Conservation (phyloP, 2,113 vertebrate genomes). For the Philantomba maxwellii region DNA sequence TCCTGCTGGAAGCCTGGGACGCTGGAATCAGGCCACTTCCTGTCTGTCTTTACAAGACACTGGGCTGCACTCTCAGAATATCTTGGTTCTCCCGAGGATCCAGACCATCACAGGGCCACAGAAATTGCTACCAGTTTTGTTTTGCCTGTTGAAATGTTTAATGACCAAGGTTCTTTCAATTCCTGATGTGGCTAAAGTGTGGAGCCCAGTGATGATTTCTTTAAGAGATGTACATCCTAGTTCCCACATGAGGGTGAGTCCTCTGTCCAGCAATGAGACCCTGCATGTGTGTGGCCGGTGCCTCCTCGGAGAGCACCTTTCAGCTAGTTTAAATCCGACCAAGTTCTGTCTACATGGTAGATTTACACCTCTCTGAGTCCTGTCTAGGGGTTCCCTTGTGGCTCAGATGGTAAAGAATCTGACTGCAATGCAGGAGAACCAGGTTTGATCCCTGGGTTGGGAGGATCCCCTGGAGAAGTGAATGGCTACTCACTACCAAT, state of each 20-base stretch:
- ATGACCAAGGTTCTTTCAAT: not conserved
- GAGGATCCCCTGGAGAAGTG: too few relatives aligned
- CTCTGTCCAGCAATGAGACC: not conserved
- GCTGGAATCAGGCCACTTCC: not conserved
- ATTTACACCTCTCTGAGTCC: too few relatives aligned
- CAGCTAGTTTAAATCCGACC: not conserved
- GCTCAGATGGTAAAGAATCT: too few relatives aligned
- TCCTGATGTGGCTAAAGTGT: not conserved
- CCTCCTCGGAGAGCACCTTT: not conserved
- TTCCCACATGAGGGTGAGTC: not conserved
- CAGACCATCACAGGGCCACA: accelerated
- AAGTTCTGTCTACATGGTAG: not conserved
- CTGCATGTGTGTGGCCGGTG: not conserved
- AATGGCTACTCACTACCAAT: too few relatives aligned
- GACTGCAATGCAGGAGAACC: too few relatives aligned
- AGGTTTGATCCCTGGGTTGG: too few relatives aligned
- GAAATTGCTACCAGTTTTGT: not conserved
- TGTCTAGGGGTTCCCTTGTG: too few relatives aligned
- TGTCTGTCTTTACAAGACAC: not conserved
- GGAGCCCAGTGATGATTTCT: not conserved
- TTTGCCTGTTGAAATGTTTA: not conserved
- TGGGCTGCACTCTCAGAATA: not conserved
- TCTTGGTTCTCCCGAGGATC: not conserved
- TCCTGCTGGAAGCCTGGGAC: not conserved
- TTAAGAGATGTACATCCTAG: not conserved